A percentile compares a stretch with the other conserved stretches of the same genome.
phyloP scores from a whole-genome alignment of 2,888 invertebrate species.

The Drosophila rellima region DNA sequence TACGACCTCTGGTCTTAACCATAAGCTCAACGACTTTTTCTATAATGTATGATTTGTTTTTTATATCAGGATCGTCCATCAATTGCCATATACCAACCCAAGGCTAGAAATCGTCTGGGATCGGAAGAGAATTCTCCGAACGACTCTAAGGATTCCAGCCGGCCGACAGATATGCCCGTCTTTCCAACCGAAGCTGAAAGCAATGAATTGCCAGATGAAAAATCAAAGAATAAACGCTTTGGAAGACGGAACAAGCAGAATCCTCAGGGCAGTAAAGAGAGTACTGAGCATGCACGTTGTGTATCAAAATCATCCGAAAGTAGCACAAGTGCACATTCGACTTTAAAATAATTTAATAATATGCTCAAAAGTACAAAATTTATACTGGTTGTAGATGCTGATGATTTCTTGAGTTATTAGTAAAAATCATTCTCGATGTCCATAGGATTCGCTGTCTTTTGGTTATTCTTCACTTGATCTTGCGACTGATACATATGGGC shows the following conservation, averaged over 20 bases:
- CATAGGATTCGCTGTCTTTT: constrained; percentile 49
- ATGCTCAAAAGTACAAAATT: constrained; percentile 8
- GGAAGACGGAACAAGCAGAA: constrained; percentile 59
- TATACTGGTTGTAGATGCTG: constrained; percentile 3
- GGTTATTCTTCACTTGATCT: constrained; percentile 94
- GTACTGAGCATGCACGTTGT: constrained; percentile 21
- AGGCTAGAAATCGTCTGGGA: constrained; percentile 70
- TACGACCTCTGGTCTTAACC: no score
- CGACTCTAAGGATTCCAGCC: constrained; percentile 29
- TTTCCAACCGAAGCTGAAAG: constrained; percentile 36
- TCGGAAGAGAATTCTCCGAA: constrained; percentile 71
- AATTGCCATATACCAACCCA: constrained; percentile 95
- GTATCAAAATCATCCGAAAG: constrained; percentile 68
- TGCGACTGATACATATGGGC: constrained; percentile 96
- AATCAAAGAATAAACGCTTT: constrained; percentile 37
- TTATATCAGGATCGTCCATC: constrained; percentile 92
- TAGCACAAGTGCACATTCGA: constrained; percentile 45
- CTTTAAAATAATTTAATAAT: constrained; percentile 25
- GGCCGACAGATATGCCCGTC: constrained; percentile 3
- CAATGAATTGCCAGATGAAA: constrained; percentile 39
- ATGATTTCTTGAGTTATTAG: constrained; percentile 46
- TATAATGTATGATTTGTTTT: background rate
- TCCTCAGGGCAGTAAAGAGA: constrained; percentile 32
- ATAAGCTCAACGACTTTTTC: background rate
- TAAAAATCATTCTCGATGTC: constrained; percentile 84